Base-by-base conservation (phyloP, 1,140 invertebrate species). In the Chrysopa pallens region DNA sequence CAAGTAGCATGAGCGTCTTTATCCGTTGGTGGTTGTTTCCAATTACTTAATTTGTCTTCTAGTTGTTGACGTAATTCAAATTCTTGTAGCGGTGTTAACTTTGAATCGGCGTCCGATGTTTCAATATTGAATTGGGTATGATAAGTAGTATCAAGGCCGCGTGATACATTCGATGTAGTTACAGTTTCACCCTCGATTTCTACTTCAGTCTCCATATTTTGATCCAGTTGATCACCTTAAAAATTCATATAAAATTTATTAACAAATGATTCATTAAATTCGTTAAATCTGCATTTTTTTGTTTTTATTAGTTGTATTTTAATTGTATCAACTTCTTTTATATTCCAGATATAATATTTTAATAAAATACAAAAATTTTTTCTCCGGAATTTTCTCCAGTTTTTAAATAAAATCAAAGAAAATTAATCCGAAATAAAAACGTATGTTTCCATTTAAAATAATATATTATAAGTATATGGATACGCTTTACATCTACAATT, bases 151-250 rank as follows among this genome's bases (percentile, higher is more conserved):
- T 89, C 83, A 0, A 57, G 52, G 23, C 75, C 76, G 47, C 88
- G 63, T 1, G 68, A 57, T 9, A 80, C 84, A 5, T 56, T 75
- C 39, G 62, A 51, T 0, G 88, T 92, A 13, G 65, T 44, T 1
- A 86, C 66, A 11, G 60, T 60, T 40, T 90, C 84, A 8, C 86
- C 87, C 50, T 88, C 84, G 9, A 87, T 64, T 44, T 84, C 75
- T 27, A 87, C 64, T 44, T 84, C 74, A 28, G 81, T 52, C 29
- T 64, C 60, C 13, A 61, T 68, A 48, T 47, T 52, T 48, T 54
- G 61, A 46, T 57, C 60, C 45, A 46, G 14, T 29, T 56, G 43
- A 15, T 56, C 54, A 37, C 53, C 52, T 52, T 35, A 14, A 11
- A 14, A 33, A 44, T 31, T 29, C 11, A 31, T 44, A 6, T 17